These are phyloP conservation scores for Rhipidura dahli DNA, from an alignment of 2,113 vertebrate species.

Conservation along the genomic window DNA sequence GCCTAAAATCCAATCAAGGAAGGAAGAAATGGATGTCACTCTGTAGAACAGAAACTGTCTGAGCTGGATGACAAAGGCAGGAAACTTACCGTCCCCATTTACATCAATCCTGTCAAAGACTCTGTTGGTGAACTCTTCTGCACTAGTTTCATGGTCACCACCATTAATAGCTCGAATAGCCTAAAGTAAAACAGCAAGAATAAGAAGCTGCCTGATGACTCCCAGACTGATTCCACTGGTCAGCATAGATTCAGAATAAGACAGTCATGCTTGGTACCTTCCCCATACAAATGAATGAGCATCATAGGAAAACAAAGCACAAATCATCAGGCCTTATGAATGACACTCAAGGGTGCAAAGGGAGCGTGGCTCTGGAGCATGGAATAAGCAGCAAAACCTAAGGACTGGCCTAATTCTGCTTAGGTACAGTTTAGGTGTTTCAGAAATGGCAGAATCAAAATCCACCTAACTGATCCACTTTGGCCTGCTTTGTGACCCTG, in stretches of 20 bases:
- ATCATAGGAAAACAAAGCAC: neutral
- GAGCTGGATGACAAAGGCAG: neutral
- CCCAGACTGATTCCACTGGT: neutral
- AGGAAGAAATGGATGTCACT: neutral
- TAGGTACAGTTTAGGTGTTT: neutral
- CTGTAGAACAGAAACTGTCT: neutral
- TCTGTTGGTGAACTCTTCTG: constrained; percentile 88
- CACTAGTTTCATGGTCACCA: constrained; percentile 71
- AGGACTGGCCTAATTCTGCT: neutral
- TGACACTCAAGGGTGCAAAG: neutral
- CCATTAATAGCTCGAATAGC: constrained; percentile 90
- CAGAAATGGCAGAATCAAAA: neutral
- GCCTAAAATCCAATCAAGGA: neutral
- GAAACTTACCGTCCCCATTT: constrained; percentile 84
- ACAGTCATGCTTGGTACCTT: neutral
- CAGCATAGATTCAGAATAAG: neutral
- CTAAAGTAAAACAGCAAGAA: constrained; percentile 42
- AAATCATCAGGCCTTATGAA: neutral
- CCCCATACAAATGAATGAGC: neutral
- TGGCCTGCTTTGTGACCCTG: neutral
- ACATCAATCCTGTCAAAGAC: constrained; percentile 89
- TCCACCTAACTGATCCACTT: neutral
- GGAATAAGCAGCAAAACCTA: neutral
- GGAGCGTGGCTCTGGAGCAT: neutral
- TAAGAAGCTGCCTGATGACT: neutral